Percentiles rank a stretch among this genome's conserved stretches.
These are phyloP conservation scores for Blomia tropicalis DNA, from an alignment of 2,888 invertebrate species.

Conservation along the genomic window DNA sequence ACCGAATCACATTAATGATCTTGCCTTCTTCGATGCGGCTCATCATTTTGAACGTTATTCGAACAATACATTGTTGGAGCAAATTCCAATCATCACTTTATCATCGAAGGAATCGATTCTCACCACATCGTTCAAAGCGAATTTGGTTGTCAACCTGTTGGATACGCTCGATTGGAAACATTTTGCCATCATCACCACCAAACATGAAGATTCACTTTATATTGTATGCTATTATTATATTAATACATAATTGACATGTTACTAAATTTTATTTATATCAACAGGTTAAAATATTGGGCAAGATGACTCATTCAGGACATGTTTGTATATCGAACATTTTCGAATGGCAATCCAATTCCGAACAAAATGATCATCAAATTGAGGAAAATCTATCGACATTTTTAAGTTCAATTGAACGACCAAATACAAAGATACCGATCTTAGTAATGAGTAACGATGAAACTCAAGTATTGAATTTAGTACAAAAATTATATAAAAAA, in stretches of 20 bases:
- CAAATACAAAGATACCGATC: constrained; percentile 27
- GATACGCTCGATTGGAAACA: constrained; percentile 28
- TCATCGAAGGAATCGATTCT: constrained; percentile 12
- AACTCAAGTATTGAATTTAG: constrained; percentile 18
- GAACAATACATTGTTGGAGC: not conserved
- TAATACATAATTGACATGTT: not conserved
- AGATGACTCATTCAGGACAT: constrained; percentile 29
- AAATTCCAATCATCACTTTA: constrained; percentile 10
- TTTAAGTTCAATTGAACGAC: constrained; percentile 17
- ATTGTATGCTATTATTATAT: constrained; percentile 25
- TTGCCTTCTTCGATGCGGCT: constrained; percentile 10
- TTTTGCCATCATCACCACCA: constrained; percentile 33
- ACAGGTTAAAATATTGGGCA: constrained; percentile 32
- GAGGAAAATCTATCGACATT: constrained; percentile 22
- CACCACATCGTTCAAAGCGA: constrained; percentile 9
- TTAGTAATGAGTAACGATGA: constrained; percentile 24
- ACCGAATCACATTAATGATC: not conserved
- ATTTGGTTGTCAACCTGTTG: constrained; percentile 2
- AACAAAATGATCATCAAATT: not conserved
- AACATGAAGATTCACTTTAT: constrained; percentile 33
- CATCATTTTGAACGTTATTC: not conserved
- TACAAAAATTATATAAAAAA: constrained; percentile 20
- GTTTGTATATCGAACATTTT: constrained; percentile 32
- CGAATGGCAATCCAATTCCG: not conserved
- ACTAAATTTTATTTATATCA: not conserved